phyloP scores from a whole-genome alignment of 2,888 invertebrate genomes.

The Protonemura montana region DNA sequence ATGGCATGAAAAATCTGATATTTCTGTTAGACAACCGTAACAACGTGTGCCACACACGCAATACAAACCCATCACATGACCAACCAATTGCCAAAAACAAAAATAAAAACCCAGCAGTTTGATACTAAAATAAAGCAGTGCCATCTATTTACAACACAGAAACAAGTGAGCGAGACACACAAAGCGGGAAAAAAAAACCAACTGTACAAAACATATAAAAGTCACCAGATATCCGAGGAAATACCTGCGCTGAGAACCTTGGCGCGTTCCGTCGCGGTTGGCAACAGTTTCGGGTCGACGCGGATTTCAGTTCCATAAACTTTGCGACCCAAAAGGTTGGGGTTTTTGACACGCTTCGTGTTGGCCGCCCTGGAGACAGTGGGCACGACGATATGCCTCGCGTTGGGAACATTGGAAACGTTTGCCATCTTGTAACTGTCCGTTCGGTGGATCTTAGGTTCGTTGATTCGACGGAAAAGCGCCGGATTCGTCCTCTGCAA shows the following conservation, averaged over 20 bases:
- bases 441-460: slow-evolving; percentile 74
- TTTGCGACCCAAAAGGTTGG: slow-evolving; percentile 55
- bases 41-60: too few relatives aligned
- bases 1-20: too few relatives aligned
- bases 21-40: too few relatives aligned
- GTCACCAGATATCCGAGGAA: slow-evolving; percentile 79
- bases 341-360: slow-evolving; percentile 51
- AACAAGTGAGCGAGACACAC: neutral
- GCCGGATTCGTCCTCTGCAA: slow-evolving; percentile 47
- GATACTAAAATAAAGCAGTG: neutral
- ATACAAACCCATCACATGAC: too few relatives aligned
- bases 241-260: slow-evolving; percentile 71
- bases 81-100: too few relatives aligned
- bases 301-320: slow-evolving; percentile 59
- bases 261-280: slow-evolving; percentile 71
- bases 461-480: slow-evolving; percentile 47
- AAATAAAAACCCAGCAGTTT: neutral
- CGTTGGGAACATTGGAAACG: slow-evolving; percentile 67
- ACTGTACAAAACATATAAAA: slow-evolving; percentile 1
- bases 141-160: slow-evolving; percentile 1
- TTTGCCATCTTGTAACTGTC: slow-evolving; percentile 87
- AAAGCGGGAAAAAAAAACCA: neutral
- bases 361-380: slow-evolving; percentile 40
- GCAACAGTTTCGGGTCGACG: slow-evolving; percentile 52
- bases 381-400: slow-evolving; percentile 1